These are phyloP conservation scores for Carterocephalus palaemon DNA, from an alignment of 2,888 invertebrate species.

Conservation along the genomic window DNA sequence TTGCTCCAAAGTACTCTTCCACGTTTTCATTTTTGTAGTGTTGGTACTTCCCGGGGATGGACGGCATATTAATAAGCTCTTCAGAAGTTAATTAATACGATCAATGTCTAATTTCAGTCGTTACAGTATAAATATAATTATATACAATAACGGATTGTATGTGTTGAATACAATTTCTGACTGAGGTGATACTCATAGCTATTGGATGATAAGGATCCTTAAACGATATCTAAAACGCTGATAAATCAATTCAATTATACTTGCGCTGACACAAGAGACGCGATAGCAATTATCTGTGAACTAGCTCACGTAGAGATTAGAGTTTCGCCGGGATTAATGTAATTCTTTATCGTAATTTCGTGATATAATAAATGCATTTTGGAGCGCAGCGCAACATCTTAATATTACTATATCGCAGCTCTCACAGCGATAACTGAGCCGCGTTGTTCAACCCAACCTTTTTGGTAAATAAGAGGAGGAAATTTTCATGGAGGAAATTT, in stretches of 20 bases:
- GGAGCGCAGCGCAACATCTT: no score
- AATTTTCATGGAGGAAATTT: no score
- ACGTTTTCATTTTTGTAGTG: slow-evolving; percentile 82
- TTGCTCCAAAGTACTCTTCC: slow-evolving; percentile 80
- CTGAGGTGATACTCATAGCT: background rate
- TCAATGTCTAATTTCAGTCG: no score
- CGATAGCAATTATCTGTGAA: slow-evolving; percentile 15
- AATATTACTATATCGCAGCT: no score
- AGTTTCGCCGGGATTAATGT: slow-evolving; percentile 2
- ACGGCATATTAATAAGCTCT: slow-evolving; percentile 64
- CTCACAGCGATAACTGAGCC: no score
- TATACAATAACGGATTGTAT: no score
- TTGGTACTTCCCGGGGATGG: slow-evolving; percentile 80
- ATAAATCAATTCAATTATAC: slow-evolving; percentile 16
- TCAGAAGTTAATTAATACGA: background rate
- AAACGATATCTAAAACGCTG: slow-evolving; percentile 8
- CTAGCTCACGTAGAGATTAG: slow-evolving; percentile 19
- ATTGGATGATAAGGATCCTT: slow-evolving; percentile 5
- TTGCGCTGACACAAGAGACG: background rate
- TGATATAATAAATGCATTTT: no score
- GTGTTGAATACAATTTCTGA: no score
- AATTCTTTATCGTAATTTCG: slow-evolving; percentile 4
- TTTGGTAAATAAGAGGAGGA: no score
- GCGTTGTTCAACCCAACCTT: no score
- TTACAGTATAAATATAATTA: no score